Base-by-base conservation (phyloP, 1,140 invertebrate species). In the Battus philenor region DNA sequence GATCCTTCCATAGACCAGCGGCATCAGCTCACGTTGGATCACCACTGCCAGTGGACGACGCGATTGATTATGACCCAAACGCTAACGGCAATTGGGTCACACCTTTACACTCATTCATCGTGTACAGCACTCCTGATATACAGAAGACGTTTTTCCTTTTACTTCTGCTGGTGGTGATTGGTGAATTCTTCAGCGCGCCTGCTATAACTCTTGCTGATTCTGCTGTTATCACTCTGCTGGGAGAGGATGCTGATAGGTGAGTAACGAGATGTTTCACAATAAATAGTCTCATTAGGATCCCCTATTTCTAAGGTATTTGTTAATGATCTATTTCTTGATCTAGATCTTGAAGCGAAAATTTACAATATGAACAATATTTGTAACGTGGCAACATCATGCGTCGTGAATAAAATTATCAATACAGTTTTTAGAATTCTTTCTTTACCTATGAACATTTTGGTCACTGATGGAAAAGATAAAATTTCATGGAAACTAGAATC, bases 131-230 rank as follows among this genome's bases (percentile, higher is more conserved):
- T 47, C 89, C 95, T 73, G 97, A 98, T 68, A 97, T 99, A 1
- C 93, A 97, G 77, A 97, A 98, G 86, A 95, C 96, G 0, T 99
- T 99, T 88, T 97, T 99, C 77, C 88, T 99, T 7, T 85, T 98
- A 4, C 84, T 99, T 5, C 79, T 99, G 8, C 87, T 99, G 3
- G 94, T 99, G 0, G 90, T 98, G 3, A 93, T 99, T 11, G 98
- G 98, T 0, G 98, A 99, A 86, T 99, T 99, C 87, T 98, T 98
- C 75, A 94, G 94, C 54, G 96, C 97, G 1, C 98, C 98, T 1
- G 97, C 98, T 9, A 96, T 99, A 22, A 98, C 97, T 0, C 86
- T 99, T n/a, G 98, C 97, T 0, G 97, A 98, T 76, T 96, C 95
- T 0, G 96, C 95, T 1, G 97, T 98, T 0, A 93, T 98, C 10